These are phyloP conservation scores for Typhlichthys subterraneus DNA, from an alignment of 2,797 vertebrate genomes.

Conservation along the genomic window DNA sequence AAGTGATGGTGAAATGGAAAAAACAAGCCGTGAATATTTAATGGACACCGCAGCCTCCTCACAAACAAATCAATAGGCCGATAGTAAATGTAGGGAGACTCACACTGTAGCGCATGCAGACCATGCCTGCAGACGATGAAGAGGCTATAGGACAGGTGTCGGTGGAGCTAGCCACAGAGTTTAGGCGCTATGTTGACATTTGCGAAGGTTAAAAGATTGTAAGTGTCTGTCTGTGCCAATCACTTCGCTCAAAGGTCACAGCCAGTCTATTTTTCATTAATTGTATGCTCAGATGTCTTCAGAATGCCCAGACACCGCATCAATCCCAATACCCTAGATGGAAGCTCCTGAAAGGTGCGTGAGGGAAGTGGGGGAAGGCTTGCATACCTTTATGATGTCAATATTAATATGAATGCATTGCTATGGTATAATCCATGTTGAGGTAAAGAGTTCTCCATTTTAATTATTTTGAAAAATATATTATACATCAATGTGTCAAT, in stretches of 20 bases:
- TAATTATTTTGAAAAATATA: too few relatives aligned
- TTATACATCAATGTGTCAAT: not conserved
- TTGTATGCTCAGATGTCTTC: slow-evolving; percentile 72
- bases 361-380: not conserved
- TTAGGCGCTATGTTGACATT: slow-evolving; percentile 76
- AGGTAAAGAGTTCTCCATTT: too few relatives aligned
- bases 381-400: slow-evolving; percentile 46
- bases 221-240: slow-evolving; percentile 81
- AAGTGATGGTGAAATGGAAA: slow-evolving; percentile 69
- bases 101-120: slow-evolving; percentile 53
- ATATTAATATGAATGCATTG: slow-evolving; percentile 18
- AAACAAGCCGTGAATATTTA: slow-evolving; percentile 79
- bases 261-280: slow-evolving; percentile 78
- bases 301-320: slow-evolving; percentile 51
- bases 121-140: slow-evolving; percentile 20
- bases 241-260: slow-evolving; percentile 80
- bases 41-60: slow-evolving; percentile 68
- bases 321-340: slow-evolving; percentile 50
- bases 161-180: slow-evolving; percentile 60
- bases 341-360: slow-evolving; percentile 51
- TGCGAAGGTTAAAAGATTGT: slow-evolving; percentile 84
- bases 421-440: not conserved
- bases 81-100: slow-evolving; percentile 68
- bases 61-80: slow-evolving; percentile 79
- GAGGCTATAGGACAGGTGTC: slow-evolving; percentile 62